phyloP scores from a whole-genome alignment of 2,888 invertebrate species.

The Synanthedon myopaeformis region DNA sequence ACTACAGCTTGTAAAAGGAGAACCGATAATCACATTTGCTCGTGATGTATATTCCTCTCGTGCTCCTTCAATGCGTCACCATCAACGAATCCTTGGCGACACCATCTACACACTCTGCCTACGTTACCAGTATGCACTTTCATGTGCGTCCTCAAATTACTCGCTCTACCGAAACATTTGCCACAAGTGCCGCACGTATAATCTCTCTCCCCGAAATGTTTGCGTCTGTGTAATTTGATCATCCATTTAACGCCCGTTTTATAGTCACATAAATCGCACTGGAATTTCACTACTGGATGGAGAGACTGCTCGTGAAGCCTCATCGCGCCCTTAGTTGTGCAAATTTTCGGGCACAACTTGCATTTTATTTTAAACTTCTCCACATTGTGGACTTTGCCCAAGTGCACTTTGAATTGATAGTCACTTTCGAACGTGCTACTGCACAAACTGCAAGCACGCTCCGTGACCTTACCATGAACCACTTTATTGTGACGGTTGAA shows the following conservation, averaged over 20 bases:
- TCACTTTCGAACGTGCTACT: slow-evolving; percentile 25
- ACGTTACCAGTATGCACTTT: slow-evolving; percentile 41
- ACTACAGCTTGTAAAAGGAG: too few relatives aligned
- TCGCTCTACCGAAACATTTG: slow-evolving; percentile 64
- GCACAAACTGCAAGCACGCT: slow-evolving; percentile 32
- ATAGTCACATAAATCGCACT: slow-evolving; percentile 47
- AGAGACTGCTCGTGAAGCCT: slow-evolving; percentile 60
- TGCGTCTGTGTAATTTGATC: slow-evolving; percentile 51
- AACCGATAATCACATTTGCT: slow-evolving; percentile 1
- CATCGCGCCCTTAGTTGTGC: slow-evolving; percentile 63
- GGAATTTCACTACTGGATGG: slow-evolving; percentile 40
- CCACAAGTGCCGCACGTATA: slow-evolving; percentile 70
- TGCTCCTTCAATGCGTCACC: slow-evolving; percentile 28
- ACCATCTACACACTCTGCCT: slow-evolving; percentile 42
- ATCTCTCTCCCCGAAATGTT: slow-evolving; percentile 58
- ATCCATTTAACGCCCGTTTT: slow-evolving; percentile 40
- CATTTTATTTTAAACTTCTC: slow-evolving; percentile 45
- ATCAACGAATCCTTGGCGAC: slow-evolving; percentile 34
- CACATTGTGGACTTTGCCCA: slow-evolving; percentile 49
- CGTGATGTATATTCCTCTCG: slow-evolving; percentile 26
- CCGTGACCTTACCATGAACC: slow-evolving; percentile 30
- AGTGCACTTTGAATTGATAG: slow-evolving; percentile 45
- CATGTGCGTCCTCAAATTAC: slow-evolving; percentile 49
- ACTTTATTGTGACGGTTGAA: slow-evolving; percentile 34
- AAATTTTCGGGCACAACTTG: slow-evolving; percentile 50